Evolutionary conservation across 2,888 invertebrate species (phyloP).

Genomic region (Sphaeridia pumilis): DNA sequence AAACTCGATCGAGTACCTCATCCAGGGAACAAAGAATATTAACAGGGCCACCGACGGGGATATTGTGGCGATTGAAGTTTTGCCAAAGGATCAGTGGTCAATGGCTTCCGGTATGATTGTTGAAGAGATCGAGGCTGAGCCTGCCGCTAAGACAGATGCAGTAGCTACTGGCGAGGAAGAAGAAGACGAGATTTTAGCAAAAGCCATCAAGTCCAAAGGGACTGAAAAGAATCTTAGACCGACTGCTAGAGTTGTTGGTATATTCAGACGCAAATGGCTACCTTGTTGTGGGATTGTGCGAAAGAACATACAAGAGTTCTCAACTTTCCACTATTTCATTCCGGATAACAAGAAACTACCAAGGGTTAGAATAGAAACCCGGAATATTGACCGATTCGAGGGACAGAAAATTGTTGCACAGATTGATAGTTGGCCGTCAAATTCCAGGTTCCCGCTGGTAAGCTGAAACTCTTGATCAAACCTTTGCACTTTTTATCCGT

Average conservation of each 20-base stretch:
- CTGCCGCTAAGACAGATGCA: slow-evolving; percentile 39
- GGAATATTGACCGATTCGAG: slow-evolving; percentile 68
- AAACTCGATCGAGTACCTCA: slow-evolving; percentile 44
- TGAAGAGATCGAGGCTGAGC: slow-evolving; percentile 39
- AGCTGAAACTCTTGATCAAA: too few species aligned
- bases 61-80: slow-evolving; percentile 75
- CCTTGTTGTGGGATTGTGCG: slow-evolving; percentile 95
- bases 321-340: slow-evolving; percentile 67
- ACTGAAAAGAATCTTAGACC: slow-evolving; percentile 42
- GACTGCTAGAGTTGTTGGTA: slow-evolving; percentile 79
- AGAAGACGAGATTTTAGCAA: slow-evolving; percentile 36
- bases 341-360: slow-evolving; percentile 91
- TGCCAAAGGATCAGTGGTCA: slow-evolving; percentile 82
- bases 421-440: slow-evolving; percentile 90
- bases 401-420: slow-evolving; percentile 86
- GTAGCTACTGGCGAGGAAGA: slow-evolving; percentile 66
- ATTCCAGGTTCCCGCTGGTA: slow-evolving; percentile 76
- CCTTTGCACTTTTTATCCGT: too few species aligned
- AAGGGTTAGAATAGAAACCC: slow-evolving; percentile 86
- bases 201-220: slow-evolving; percentile 30
- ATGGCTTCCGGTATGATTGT: slow-evolving; percentile 60
- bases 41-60: slow-evolving; percentile 95
- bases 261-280: slow-evolving; percentile 90
- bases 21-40: slow-evolving; percentile 72
- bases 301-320: slow-evolving; percentile 57